Evolutionary conservation across 1,140 invertebrate species (phyloP).

Genomic region (Trinorchestia longiramus): DNA sequence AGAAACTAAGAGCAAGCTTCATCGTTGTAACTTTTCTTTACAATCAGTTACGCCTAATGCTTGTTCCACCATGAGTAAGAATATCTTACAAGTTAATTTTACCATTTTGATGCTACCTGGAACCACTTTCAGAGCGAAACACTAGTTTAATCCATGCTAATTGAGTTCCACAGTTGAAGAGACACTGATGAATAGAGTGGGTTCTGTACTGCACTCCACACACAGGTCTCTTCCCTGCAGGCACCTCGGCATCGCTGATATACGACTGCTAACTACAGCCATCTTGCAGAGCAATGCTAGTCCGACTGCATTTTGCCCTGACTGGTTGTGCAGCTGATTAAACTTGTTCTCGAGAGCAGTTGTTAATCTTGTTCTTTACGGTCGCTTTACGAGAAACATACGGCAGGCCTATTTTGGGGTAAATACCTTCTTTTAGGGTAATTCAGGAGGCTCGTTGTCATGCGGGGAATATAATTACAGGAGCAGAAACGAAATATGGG

Average conservation of each 20-base stretch:
- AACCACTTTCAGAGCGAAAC: too few species aligned
- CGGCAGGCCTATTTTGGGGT: neutral
- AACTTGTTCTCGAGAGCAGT: neutral
- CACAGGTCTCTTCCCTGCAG: neutral
- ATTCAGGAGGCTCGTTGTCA: neutral
- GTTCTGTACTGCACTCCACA: too few species aligned
- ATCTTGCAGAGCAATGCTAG: neutral
- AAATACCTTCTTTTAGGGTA: neutral
- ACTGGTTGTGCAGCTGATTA: neutral
- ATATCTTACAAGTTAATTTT: too few species aligned
- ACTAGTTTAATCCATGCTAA: too few species aligned
- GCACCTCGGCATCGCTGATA: neutral
- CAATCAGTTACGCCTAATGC: too few species aligned
- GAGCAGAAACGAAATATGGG: too few species aligned
- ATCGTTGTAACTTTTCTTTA: too few species aligned
- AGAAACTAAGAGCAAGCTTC: too few species aligned
- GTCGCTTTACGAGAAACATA: neutral
- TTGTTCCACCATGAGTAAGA: too few species aligned
- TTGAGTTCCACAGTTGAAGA: too few species aligned
- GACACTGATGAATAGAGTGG: too few species aligned
- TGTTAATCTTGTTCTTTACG: neutral
- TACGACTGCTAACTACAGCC: neutral
- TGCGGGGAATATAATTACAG: neutral
- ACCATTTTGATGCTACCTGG: too few species aligned
- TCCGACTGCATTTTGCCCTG: neutral